These are phyloP conservation scores for Xestoiulus laeticollis DNA, from an alignment of 2,888 invertebrate species.

Conservation along the genomic window DNA sequence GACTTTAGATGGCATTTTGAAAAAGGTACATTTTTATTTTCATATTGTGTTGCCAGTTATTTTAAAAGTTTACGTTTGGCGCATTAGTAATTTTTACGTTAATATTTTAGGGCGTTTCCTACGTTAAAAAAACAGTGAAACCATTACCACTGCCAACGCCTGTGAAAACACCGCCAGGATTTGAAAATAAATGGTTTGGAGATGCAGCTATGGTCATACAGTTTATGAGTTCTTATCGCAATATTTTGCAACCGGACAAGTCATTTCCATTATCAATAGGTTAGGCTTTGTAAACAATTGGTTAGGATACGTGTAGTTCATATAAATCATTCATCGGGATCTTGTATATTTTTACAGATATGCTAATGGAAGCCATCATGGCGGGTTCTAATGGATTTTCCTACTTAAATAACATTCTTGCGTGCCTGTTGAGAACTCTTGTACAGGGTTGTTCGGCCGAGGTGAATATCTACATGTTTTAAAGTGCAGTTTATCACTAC, in stretches of 20 bases:
- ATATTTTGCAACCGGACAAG: background rate
- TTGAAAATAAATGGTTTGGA: constrained; percentile 46
- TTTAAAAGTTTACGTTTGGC: no score
- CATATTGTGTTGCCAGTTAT: background rate
- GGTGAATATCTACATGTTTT: background rate
- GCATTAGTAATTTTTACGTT: background rate
- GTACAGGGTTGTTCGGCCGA: background rate
- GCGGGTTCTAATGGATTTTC: constrained; percentile 25
- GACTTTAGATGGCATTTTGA: background rate
- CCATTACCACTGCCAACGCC: background rate
- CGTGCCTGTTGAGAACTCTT: constrained; percentile 37
- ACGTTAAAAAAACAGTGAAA: background rate
- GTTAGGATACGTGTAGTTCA: background rate
- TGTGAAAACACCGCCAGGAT: background rate
- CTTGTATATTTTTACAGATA: background rate
- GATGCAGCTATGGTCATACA: constrained; percentile 36
- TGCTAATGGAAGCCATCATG: background rate
- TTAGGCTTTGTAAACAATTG: background rate
- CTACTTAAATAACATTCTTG: constrained; percentile 38
- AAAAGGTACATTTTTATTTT: background rate
- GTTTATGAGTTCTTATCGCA: background rate
- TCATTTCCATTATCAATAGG: background rate
- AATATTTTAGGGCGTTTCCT: background rate
- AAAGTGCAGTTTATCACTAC: background rate
- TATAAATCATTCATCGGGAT: background rate